Percentiles rank a stretch among this genome's conserved stretches.
Conservation (phyloP, 2,797 vertebrate genomes). For the Phataginus tricuspis region DNA sequence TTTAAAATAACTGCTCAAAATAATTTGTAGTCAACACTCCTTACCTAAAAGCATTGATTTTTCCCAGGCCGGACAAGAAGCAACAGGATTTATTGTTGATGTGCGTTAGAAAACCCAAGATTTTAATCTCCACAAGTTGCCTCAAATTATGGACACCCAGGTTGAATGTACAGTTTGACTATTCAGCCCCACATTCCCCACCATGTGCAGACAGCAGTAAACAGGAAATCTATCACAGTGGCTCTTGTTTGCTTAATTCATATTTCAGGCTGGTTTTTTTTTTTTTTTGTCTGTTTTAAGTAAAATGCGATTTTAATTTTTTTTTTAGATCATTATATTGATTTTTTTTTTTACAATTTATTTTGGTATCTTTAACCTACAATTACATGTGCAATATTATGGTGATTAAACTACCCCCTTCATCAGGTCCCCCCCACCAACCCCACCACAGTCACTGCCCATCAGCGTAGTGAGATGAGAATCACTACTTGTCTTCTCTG, state of each 20-base stretch:
- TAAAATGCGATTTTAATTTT: background rate
- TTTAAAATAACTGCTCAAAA: constrained; percentile 70
- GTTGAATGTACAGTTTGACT: constrained; percentile 50
- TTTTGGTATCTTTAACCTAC: too few relatives aligned
- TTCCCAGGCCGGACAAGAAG: background rate
- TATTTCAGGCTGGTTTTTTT: background rate
- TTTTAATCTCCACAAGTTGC: constrained; percentile 69
- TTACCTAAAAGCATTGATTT: constrained; percentile 67
- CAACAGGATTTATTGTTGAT: constrained; percentile 68
- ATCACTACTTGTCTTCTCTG: too few relatives aligned
- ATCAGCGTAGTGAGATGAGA: too few relatives aligned
- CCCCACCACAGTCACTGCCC: too few relatives aligned
- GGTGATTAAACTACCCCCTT: too few relatives aligned
- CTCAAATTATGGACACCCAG: constrained; percentile 38
- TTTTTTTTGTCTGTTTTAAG: background rate
- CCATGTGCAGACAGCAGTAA: background rate
- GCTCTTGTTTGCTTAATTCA: background rate
- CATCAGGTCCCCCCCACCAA: too few relatives aligned
- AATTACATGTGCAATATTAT: too few relatives aligned
- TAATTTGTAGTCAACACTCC: constrained; percentile 60
- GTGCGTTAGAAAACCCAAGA: constrained; percentile 62
- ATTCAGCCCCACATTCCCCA: background rate
- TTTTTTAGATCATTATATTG: too few relatives aligned
- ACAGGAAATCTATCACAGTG: constrained; percentile 47
- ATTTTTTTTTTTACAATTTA: too few relatives aligned